phyloP scores from a whole-genome alignment of 1,140 invertebrate genomes.

The Bombus terrestris region DNA sequence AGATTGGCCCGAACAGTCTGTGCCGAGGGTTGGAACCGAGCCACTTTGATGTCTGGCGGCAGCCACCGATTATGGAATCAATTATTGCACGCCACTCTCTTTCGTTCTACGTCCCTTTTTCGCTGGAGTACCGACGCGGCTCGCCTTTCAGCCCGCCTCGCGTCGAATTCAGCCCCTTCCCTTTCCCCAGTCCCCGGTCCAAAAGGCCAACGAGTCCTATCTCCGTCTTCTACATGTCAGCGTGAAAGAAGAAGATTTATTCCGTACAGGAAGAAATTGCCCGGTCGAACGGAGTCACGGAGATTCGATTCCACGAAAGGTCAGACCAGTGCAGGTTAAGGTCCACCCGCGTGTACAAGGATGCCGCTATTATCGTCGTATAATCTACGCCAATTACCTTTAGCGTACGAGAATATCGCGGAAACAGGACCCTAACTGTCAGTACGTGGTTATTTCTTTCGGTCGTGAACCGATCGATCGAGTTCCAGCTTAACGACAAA shows the following conservation, averaged over 20 bases:
- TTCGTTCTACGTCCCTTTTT: slow-evolving; percentile 45
- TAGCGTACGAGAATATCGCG: slow-evolving; percentile 34
- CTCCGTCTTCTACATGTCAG: slow-evolving; percentile 8
- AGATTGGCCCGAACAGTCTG: slow-evolving; percentile 50
- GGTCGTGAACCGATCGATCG: not conserved
- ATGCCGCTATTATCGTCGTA: slow-evolving; percentile 61
- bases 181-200: no score
- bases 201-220: not conserved
- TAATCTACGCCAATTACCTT: slow-evolving; percentile 68
- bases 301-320: slow-evolving; percentile 66
- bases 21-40: slow-evolving; percentile 37
- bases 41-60: slow-evolving; percentile 71
- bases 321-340: slow-evolving; percentile 55
- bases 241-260: slow-evolving; percentile 57
- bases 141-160: slow-evolving; percentile 23
- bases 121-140: slow-evolving; percentile 7
- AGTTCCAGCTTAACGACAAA: slow-evolving; percentile 32
- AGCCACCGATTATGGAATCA: slow-evolving; percentile 73
- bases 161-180: not conserved
- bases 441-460: slow-evolving; percentile 63
- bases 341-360: slow-evolving; percentile 53
- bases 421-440: slow-evolving; percentile 65
- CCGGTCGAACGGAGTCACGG: slow-evolving; percentile 51
- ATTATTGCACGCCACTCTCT: slow-evolving; percentile 69
- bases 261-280: slow-evolving; percentile 65